These are phyloP conservation scores for Drosophila yakuba DNA, from an alignment of 1,140 invertebrate genomes.

Conservation along the genomic window DNA sequence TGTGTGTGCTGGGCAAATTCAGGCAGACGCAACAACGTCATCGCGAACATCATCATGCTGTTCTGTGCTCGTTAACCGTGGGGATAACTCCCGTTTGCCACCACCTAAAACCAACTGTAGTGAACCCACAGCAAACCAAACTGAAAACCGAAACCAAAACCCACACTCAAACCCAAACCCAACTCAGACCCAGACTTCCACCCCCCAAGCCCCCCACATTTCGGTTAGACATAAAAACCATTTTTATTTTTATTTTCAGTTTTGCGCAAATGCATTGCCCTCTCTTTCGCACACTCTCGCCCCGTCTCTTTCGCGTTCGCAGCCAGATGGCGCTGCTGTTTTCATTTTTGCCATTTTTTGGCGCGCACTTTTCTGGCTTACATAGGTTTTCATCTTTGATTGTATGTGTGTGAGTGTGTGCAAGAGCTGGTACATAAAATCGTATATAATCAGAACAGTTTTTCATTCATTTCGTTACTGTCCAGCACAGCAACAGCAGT, in stretches of 20 bases:
- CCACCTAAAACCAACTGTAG: constrained; percentile 19
- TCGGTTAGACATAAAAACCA: constrained; percentile 63
- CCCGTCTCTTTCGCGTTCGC: constrained; percentile 15
- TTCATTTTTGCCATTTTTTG: constrained; percentile 51
- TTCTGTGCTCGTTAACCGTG: constrained; percentile 29
- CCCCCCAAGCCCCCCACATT: constrained; percentile 13
- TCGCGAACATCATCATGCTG: constrained; percentile 37
- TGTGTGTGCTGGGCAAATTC: constrained; percentile 20
- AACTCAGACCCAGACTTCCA: constrained; percentile 39
- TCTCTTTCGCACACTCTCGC: constrained; percentile 7
- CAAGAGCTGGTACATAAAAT: constrained; percentile 16
- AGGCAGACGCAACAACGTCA: constrained; percentile 53
- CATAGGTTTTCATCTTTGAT: constrained; percentile 27
- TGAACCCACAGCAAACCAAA: constrained; percentile 41
- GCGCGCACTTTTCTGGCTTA: constrained; percentile 46
- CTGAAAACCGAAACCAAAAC: constrained; percentile 47
- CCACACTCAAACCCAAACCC: constrained; percentile 9
- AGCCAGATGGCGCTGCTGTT: constrained; percentile 63
- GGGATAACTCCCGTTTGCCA: constrained; percentile 18
- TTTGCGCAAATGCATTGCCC: constrained; percentile 46
- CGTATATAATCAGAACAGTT: constrained; percentile 42
- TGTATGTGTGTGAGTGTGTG: constrained; percentile 19
- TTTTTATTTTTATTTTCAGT: constrained; percentile 58
- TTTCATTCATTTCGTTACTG: constrained; percentile 77
- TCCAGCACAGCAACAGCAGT: constrained; percentile 48